Evolutionary conservation across 1,140 invertebrate genomes (phyloP), one percentile per base, ranked within the genome.

Genomic region (Drosophila ficusphila): DNA sequence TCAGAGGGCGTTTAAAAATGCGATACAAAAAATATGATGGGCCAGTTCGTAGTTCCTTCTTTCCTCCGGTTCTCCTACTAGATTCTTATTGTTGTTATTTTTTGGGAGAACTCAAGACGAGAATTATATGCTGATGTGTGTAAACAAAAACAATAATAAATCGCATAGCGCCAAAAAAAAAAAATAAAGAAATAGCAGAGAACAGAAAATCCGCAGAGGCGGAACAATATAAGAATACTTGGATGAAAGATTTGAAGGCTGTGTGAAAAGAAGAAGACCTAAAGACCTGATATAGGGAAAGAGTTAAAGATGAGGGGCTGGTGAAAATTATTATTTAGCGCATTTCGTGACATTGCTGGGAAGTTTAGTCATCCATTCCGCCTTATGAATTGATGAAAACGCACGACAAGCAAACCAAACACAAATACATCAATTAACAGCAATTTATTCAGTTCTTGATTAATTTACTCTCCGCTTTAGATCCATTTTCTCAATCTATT

Each of bases 81-180:
- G 19, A 27, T 8, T 27, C 14, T 36, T 18, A 18, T 19, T 44
- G 8, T 21, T 53, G 18, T 11, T 33, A 1, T 39, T 19, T 52
- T 53, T 41, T 19, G 11, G 4, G n/a, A 29, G 23, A 46, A 27
- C 5, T 31, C 3, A 34, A 54, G 54, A 36, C 14, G 23, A 60
- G 34, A 46, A 64, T 61, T 61, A 61, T 61, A 61, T 38, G 54
- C 54, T 64, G 27, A 60, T 60, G 60, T 64, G 60, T 64, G 54
- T 64, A 64, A 64, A 61, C 60, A 64, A 64, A 64, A 64, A 46
- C 60, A 64, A 61, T 64, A 64, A 64, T 64, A 64, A 36, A 61
- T 64, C 29, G 60, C 53, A 14, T 8, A 42, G 52, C 52, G 58
- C 27, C 41, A 44, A 44, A 44, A 39, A 12, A 14, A 16, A 0